Base-by-base conservation (phyloP, 2,888 invertebrate genomes). In the Phytoseiulus persimilis region DNA sequence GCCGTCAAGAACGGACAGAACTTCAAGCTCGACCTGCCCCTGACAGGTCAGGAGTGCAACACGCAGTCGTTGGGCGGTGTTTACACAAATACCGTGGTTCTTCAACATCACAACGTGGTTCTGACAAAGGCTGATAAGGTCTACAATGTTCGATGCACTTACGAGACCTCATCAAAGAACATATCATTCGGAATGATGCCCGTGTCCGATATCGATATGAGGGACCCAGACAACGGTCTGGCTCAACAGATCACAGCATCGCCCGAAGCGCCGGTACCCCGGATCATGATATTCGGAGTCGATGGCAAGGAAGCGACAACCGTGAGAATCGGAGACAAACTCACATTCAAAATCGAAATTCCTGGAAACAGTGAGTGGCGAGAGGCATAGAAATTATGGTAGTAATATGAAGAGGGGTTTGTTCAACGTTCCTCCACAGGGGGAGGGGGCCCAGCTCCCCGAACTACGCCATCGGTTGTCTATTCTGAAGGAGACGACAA, bases 101-200 rank as follows among this genome's bases (percentile, higher is more conserved):
- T 97, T 32, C 97, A 97, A 93, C 97, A 97, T 92, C 97, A 97
- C 93, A 97, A 96, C 92, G 97, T 97, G 39, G 97, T 97, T 83
- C 97, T 97, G 96, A 97, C 97, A 90, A 97, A 97, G 93, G 97
- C 97, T 3, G 97, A 97, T 93, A 97, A 97, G 93, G 97, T 97
- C 92, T 97, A 97, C 94, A 97, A 97, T 94, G 97, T 97, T 90
- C 96, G 97, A 93, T 97, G 97, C 92, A 97, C 97, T 9, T 97
- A 97, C 93, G 97, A 97, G 93, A 97, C 97, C 96, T 96, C 97
- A 91, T 97, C 97, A 32, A 96, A 97, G 94, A 97, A 97, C 93
- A 97, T 97, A 92, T 97, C 97, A 83, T 97, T 97, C 94, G 97
- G 97, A 94, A 97, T 97, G 97, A 97, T 97, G 95, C 97, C 97